Conservation (phyloP, 2,888 invertebrate species). For the Altica lythri region DNA sequence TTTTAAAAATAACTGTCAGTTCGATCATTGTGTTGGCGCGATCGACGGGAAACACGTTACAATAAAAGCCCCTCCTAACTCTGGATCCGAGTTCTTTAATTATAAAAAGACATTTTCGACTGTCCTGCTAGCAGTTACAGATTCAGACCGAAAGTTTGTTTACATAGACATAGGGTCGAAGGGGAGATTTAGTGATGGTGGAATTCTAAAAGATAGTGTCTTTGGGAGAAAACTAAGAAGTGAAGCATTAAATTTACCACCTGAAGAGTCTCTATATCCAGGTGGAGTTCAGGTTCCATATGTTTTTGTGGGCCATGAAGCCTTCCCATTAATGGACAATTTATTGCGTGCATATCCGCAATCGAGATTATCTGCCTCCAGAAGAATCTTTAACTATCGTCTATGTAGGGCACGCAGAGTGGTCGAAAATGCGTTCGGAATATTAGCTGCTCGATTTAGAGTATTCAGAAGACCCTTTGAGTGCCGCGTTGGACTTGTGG, state of each 20-base stretch:
- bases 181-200: conserved; percentile 14
- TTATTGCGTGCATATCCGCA: conserved; percentile 21
- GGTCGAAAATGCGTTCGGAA: conserved; percentile 26
- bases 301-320: conserved; percentile 25
- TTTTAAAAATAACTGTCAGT: conserved; percentile 26
- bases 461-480: conserved; percentile 23
- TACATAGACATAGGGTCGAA: conserved; percentile 15
- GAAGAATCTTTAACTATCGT: conserved; percentile 38
- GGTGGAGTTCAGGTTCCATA: conserved; percentile 16
- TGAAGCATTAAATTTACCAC: conserved; percentile 12
- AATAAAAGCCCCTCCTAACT: conserved; percentile 22
- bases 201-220: conserved; percentile 21
- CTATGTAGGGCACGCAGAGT: conserved; percentile 27
- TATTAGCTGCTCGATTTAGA: conserved; percentile 21
- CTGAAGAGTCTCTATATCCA: conserved; percentile 14
- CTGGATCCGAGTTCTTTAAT: conserved; percentile 19
- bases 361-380: conserved; percentile 6
- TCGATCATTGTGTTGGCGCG: conserved; percentile 14
- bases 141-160: conserved; percentile 13
- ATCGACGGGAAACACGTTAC: conserved; percentile 17
- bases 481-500: conserved; percentile 22
- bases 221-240: conserved; percentile 14
- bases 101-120: conserved; percentile 23
- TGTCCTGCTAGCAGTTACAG: conserved; percentile 14
- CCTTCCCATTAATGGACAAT: conserved; percentile 12